Base-by-base conservation (phyloP, 1,140 invertebrate genomes). In the Anastrepha ludens region DNA sequence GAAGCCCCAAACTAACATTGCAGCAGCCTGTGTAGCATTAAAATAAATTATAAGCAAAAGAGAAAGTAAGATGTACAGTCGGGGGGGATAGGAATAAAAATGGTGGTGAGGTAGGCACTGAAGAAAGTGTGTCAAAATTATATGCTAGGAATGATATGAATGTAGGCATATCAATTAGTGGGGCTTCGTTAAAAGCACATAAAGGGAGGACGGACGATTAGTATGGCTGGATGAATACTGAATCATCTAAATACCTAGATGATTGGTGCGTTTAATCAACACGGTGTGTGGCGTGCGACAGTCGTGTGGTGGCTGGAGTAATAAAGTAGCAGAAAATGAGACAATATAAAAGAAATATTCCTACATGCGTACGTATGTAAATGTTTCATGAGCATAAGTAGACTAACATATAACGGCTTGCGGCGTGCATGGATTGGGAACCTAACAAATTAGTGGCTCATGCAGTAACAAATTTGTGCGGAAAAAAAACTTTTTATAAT, bases 81-180 rank as follows among this genome's bases (percentile, higher is more conserved):
- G 39, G 60, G 17, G 17, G 11, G 9, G 6, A 74, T 74, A 39
- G 44, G 17, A n/a, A 39, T 74, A 15, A 74, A 47, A 11, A 81
- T 44, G 74, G 74, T 81, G 74, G 74, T 81, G 74, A 55, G 44
- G 74, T 50, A 50, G 59, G 20, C 50, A 17, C 59, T 39, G 41
- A 41, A 41, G 88, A 91, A 90, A 91, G 89, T 90, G 78, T 91
- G 91, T 91, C 90, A 91, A 88, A 91, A 90, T 89, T 90, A 86
- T 88, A 89, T 88, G 90, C 90, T 88, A 86, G 89, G 90, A 89
- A 91, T 90, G 89, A 85, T 85, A 60, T 64, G 70, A 86, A 86
- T 86, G 41, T 47, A 29, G 6, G 58, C 59, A 62, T 62, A 59
- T 78, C 47, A 78, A 78, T 78, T 78, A 78, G 44, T n/a, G 17